These are phyloP conservation scores for Hemibagrus wyckioides DNA, from an alignment of 2,113 vertebrate genomes.

Conservation along the genomic window DNA sequence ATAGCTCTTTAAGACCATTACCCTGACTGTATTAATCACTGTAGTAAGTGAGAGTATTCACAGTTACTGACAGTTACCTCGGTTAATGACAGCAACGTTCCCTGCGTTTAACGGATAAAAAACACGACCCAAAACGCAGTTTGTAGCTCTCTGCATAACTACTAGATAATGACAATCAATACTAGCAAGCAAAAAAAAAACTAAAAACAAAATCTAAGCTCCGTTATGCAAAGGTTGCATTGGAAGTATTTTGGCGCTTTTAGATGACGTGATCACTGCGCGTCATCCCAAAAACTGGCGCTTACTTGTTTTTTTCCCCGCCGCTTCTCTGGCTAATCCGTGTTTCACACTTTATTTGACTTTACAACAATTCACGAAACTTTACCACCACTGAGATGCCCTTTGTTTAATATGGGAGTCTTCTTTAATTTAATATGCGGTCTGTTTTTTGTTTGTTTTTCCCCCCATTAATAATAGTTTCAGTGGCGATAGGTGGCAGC, in stretches of 20 bases:
- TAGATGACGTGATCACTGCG: constrained; percentile 28
- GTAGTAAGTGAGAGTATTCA: background rate
- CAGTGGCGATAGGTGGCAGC: constrained; percentile 32
- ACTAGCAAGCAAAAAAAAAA: background rate
- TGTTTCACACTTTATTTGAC: background rate
- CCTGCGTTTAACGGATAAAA: constrained; percentile 27
- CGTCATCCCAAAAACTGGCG: background rate
- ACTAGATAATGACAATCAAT: constrained; percentile 45
- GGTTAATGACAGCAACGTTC: constrained; percentile 12
- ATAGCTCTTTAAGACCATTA: too few species aligned
- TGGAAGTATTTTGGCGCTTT: background rate
- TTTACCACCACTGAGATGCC: background rate
- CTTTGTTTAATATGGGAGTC: background rate
- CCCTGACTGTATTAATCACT: background rate
- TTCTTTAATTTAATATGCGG: background rate
- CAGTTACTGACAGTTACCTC: constrained; percentile 36
- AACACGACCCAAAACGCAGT: background rate
- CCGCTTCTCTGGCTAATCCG: background rate
- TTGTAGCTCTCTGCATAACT: constrained; percentile 47
- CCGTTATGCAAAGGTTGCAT: constrained; percentile 8
- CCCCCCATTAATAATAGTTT: background rate
- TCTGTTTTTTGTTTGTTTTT: background rate
- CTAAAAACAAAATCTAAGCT: background rate
- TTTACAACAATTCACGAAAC: too few species aligned
- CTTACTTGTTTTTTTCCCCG: background rate